Evolutionary conservation across 2,797 vertebrate species (phyloP).

Genomic region (Gorsachius magnificus): DNA sequence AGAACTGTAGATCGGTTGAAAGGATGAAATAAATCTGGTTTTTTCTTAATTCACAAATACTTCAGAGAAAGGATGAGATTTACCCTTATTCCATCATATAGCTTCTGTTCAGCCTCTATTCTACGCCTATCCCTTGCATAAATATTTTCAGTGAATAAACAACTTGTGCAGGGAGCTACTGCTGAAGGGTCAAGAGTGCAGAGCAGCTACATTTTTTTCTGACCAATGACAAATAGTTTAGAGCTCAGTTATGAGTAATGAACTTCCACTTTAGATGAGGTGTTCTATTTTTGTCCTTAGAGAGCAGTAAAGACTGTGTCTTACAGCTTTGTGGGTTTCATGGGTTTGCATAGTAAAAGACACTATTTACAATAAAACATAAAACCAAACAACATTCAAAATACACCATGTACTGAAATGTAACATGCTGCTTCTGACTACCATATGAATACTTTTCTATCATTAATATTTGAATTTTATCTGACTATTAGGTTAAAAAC

Average conservation of each 20-base stretch:
- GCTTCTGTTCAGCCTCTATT: not conserved
- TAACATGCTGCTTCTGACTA: not conserved
- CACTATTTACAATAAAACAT: not conserved
- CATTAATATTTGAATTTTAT: not conserved
- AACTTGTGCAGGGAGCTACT: not conserved
- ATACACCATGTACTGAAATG: not conserved
- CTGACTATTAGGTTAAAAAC: not conserved
- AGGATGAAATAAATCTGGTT: not conserved
- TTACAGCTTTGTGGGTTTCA: not conserved
- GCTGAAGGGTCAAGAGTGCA: not conserved
- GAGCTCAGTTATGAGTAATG: not conserved
- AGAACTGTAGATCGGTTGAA: not conserved
- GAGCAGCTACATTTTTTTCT: not conserved
- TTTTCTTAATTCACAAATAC: not conserved
- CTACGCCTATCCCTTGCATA: not conserved
- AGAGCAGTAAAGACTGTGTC: not conserved
- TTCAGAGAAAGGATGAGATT: not conserved
- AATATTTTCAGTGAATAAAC: slow-evolving; percentile 35
- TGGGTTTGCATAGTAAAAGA: not conserved
- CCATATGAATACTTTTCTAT: not conserved
- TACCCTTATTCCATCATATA: not conserved
- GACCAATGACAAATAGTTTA: not conserved
- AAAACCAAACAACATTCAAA: not conserved
- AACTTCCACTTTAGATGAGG: not conserved
- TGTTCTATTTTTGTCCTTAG: not conserved